Evolutionary conservation across 2,888 invertebrate genomes (phyloP).

Genomic region (Drosophila villosipedis): DNA sequence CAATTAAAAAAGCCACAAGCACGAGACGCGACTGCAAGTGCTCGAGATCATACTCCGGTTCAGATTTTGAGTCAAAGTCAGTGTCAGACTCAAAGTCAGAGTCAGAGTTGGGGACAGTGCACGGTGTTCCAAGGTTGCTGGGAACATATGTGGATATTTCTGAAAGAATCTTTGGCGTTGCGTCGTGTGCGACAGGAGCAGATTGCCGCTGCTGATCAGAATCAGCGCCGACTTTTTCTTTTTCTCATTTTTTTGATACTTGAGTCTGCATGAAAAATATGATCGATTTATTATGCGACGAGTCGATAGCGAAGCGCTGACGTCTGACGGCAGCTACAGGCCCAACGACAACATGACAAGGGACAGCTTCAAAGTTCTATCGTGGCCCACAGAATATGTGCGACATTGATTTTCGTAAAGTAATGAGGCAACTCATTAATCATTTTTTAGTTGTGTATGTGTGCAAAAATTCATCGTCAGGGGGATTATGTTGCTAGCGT

Average conservation of each 20-base stretch:
- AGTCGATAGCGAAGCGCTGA: conserved; percentile 25
- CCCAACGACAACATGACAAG: conserved; percentile 40
- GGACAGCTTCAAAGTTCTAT: conserved; percentile 23
- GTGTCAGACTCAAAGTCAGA: conserved; percentile 8
- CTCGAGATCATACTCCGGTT: conserved; percentile 38
- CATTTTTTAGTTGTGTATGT: conserved; percentile 71
- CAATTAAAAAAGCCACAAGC: conserved; percentile 66
- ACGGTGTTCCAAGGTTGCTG: conserved; percentile 43
- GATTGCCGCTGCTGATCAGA: conserved; percentile 54
- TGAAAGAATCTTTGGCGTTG: conserved; percentile 20
- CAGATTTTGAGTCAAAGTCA: conserved; percentile 25
- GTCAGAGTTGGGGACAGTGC: conserved; percentile 5
- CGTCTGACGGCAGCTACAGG: conserved; percentile 24
- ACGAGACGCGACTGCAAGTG: conserved; percentile 42
- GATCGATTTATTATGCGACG: conserved; percentile 82
- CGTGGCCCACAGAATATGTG: conserved; percentile 64
- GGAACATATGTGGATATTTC: conserved; percentile 30
- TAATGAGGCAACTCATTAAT: conserved; percentile 85
- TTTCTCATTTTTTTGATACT: conserved; percentile 53
- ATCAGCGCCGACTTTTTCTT: conserved; percentile 56
- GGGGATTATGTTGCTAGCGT: conserved; percentile 72
- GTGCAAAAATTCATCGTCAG: conserved; percentile 59
- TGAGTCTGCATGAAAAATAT: conserved; percentile 69
- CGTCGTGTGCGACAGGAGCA: conserved; percentile 69
- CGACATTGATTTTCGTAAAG: conserved; percentile 82